Conservation (phyloP, 2,888 invertebrate species). For the Rhingia rostrata region DNA sequence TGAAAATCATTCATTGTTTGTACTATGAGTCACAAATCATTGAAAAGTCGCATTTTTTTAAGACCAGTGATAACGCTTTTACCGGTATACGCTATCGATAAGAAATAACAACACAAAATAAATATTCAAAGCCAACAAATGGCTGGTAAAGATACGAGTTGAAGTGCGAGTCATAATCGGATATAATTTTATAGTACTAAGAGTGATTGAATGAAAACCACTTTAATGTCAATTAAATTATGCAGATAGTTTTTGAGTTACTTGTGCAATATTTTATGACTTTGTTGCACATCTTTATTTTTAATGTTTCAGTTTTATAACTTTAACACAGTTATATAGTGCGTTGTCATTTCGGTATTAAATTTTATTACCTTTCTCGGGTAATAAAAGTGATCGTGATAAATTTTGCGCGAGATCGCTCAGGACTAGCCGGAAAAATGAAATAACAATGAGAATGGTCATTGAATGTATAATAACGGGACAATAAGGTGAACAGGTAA, state of each 20-base stretch:
- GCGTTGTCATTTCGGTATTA: neutral
- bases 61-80: neutral
- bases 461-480: neutral
- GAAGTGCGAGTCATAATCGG: neutral
- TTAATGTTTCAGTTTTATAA: conserved; percentile 18
- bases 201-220: neutral
- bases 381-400: conserved; percentile 10
- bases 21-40: neutral
- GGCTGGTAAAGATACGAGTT: neutral
- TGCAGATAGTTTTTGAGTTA: neutral
- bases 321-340: conserved; percentile 17
- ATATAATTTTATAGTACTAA: neutral
- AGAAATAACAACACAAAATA: neutral
- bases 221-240: neutral
- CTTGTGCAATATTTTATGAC: conserved; percentile 5
- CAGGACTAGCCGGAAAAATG: neutral
- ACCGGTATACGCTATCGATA: conserved; percentile 5
- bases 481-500: neutral
- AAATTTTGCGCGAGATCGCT: conserved; percentile 10
- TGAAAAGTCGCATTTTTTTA: neutral
- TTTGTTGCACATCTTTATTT: neutral
- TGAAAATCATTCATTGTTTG: neutral
- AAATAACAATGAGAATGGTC: neutral
- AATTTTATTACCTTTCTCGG: conserved; percentile 6
- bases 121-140: neutral